A percentile compares a stretch with the other conserved stretches of the same genome.
Evolutionary conservation across 2,113 vertebrate genomes (phyloP).

Genomic region (Phocoena sinus): DNA sequence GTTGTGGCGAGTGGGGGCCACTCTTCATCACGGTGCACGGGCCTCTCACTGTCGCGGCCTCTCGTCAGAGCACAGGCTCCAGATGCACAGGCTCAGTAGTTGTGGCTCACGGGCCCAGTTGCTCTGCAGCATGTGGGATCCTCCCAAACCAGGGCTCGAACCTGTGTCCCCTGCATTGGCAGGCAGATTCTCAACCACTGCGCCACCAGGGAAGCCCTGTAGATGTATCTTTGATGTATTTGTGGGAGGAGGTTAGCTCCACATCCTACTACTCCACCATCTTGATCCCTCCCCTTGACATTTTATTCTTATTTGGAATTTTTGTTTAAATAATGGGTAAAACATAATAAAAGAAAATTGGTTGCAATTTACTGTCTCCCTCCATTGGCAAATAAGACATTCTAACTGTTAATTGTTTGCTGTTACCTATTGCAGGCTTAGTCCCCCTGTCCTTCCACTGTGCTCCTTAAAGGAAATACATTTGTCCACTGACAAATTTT

Average conservation of each 20-base stretch:
- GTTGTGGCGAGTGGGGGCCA: too few relatives aligned
- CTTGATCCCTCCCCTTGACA: neutral
- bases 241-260: neutral
- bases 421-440: conserved; percentile 76
- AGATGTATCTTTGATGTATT: neutral
- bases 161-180: too few relatives aligned
- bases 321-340: conserved; percentile 4
- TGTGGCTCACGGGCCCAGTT: too few relatives aligned
- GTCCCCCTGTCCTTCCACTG: conserved; percentile 80
- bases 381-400: neutral
- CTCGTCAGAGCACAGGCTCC: too few relatives aligned
- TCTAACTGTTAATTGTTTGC: neutral
- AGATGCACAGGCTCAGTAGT: too few relatives aligned
- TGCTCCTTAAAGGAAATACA: conserved; percentile 71
- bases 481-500: conserved; percentile 79
- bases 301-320: neutral
- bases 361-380: neutral
- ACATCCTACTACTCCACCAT: neutral
- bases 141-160: too few relatives aligned
- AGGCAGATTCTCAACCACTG: too few relatives aligned
- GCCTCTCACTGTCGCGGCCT: too few relatives aligned
- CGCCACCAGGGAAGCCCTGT: too few relatives aligned
- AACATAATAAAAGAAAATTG: neutral
- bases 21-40: too few relatives aligned
- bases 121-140: too few relatives aligned